These are phyloP conservation scores for Stenoptilia bipunctidactyla DNA, from an alignment of 2,888 invertebrate genomes.

Conservation along the genomic window DNA sequence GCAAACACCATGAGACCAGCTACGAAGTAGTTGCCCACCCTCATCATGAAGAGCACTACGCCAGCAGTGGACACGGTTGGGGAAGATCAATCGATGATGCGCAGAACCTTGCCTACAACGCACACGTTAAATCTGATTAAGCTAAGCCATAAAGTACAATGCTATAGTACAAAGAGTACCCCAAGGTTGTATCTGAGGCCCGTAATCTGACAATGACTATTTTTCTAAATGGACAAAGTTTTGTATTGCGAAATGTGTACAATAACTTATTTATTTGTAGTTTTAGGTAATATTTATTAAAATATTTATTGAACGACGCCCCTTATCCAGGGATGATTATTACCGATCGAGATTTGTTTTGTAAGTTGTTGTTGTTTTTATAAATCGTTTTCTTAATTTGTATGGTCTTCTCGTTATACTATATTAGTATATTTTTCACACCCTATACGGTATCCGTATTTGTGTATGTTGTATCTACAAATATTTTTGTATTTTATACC, in stretches of 20 bases:
- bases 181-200: constrained; percentile 27
- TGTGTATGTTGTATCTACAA: constrained; percentile 52
- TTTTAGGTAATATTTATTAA: constrained; percentile 50
- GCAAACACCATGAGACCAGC: constrained; percentile 76
- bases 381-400: constrained; percentile 52
- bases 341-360: constrained; percentile 15
- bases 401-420: constrained; percentile 52
- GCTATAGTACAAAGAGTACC: constrained; percentile 8
- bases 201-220: constrained; percentile 20
- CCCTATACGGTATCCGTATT: constrained; percentile 66
- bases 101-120: constrained; percentile 73
- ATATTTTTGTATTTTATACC: constrained; percentile 17
- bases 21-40: constrained; percentile 84
- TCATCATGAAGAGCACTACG: constrained; percentile 66
- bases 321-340: constrained; percentile 46
- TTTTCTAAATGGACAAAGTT: constrained; percentile 15
- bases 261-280: constrained; percentile 48
- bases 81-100: constrained; percentile 66
- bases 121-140: constrained; percentile 59
- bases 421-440: constrained; percentile 52
- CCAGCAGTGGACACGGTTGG: constrained; percentile 75
- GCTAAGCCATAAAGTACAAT: constrained; percentile 7
- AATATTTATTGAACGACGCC: constrained; percentile 40
- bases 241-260: constrained; percentile 11
- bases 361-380: constrained; percentile 50